phyloP scores from a whole-genome alignment of 2,888 invertebrate genomes.

The Diarsia dahlii region DNA sequence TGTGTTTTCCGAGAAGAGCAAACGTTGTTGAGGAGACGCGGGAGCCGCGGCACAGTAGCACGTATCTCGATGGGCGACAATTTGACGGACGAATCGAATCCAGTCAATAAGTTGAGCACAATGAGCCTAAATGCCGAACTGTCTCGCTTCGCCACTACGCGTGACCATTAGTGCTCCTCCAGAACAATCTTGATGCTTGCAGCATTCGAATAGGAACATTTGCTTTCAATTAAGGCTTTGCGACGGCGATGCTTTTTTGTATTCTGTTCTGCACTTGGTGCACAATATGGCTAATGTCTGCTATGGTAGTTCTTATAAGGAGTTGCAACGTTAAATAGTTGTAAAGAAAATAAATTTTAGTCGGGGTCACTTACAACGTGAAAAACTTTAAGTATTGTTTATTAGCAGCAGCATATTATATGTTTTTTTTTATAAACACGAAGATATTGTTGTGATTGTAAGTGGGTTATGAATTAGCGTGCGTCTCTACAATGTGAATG shows the following conservation, averaged over 20 bases:
- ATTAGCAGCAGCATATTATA: neutral
- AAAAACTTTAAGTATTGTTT: neutral
- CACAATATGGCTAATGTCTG: neutral
- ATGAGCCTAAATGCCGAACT: slow-evolving; percentile 88
- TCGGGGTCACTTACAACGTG: too few relatives aligned
- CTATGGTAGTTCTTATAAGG: neutral
- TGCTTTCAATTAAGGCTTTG: slow-evolving; percentile 30
- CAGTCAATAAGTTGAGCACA: slow-evolving; percentile 87
- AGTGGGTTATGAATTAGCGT: neutral
- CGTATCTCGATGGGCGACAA: slow-evolving; percentile 75
- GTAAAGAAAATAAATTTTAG: neutral
- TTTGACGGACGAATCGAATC: slow-evolving; percentile 81
- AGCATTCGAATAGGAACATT: slow-evolving; percentile 29
- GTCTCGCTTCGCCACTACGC: slow-evolving; percentile 85
- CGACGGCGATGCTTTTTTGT: slow-evolving; percentile 19
- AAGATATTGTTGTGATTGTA: neutral
- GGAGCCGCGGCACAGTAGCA: slow-evolving; percentile 74
- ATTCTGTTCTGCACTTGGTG: slow-evolving; percentile 14
- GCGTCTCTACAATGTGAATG: neutral
- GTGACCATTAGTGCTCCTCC: slow-evolving; percentile 72
- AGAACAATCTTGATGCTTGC: slow-evolving; percentile 79
- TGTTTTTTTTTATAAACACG: neutral
- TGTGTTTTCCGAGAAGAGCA: slow-evolving; percentile 41
- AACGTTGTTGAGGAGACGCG: slow-evolving; percentile 25
- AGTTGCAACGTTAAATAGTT: neutral